Evolutionary conservation across 2,888 invertebrate species (phyloP).

Genomic region (Incurvaria masculella): DNA sequence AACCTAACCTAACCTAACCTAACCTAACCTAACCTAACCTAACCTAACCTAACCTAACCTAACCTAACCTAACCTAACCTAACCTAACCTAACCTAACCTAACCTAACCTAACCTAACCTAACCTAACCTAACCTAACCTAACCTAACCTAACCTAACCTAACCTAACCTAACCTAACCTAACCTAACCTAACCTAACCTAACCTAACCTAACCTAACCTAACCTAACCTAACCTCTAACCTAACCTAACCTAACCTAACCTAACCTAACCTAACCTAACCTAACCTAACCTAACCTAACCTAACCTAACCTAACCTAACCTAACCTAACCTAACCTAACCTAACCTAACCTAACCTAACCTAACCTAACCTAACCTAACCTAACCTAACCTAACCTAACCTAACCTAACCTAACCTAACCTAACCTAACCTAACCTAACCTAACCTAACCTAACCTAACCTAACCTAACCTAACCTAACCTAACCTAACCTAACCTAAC

Average conservation of each 20-base stretch:
- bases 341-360: slow-evolving; percentile 19
- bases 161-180: slow-evolving; percentile 10
- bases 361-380: slow-evolving; percentile 17
- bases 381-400: slow-evolving; percentile 13
- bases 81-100: slow-evolving; percentile 14
- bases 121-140: slow-evolving; percentile 14
- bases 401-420: slow-evolving; percentile 15
- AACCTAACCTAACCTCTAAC: slow-evolving; percentile 9
- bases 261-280: slow-evolving; percentile 19
- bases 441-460: slow-evolving; percentile 14
- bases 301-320: slow-evolving; percentile 19
- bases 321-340: slow-evolving; percentile 19
- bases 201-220: slow-evolving; percentile 18
- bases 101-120: slow-evolving; percentile 13
- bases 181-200: slow-evolving; percentile 11
- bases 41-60: slow-evolving; percentile 11
- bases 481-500: slow-evolving; percentile 11
- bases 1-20: slow-evolving; percentile 12
- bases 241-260: slow-evolving; percentile 13
- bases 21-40: slow-evolving; percentile 10
- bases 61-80: slow-evolving; percentile 13
- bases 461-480: slow-evolving; percentile 13
- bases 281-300: slow-evolving; percentile 18
- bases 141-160: slow-evolving; percentile 13
- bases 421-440: slow-evolving; percentile 13